Evolutionary conservation across 1,140 invertebrate species (phyloP), one percentile per base, ranked within the genome.

Genomic region (Papilio machaon): DNA sequence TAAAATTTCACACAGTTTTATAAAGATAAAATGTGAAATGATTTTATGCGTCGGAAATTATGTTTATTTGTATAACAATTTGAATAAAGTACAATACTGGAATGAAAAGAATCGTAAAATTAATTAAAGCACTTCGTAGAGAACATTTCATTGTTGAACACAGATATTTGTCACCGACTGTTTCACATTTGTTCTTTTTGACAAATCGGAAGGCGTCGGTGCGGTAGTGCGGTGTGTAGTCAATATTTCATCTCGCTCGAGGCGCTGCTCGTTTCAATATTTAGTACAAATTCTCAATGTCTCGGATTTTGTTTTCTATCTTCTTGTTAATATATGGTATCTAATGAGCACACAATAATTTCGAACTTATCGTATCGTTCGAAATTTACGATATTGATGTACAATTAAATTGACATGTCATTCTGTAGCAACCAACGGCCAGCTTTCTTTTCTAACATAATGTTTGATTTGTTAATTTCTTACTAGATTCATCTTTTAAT

Each of bases 171-270:
- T 67, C 64, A 67, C 8, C 60, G 19, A 30, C 64, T 67, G 58
- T 19, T 67, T 67, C 23, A 30, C 60, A 64, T 64, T 64, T 64
- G 60, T 64, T 64, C 60, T 64, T 64, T 64, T 64, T 64, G 60
- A 64, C 64, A 67, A 67, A 67, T 67, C 64, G 64, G 23, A 67
- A 60, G 19, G 60, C 60, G 19, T 30, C 60, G 23, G 23, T 64
- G 60, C 60, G 60, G 60, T 64, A 15, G 15, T 30, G 60, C 60
- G 60, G 60, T 64, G 19, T 30, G 23, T 64, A 64, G 60, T 30
- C 60, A 64, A 64, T 64, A 64, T 23, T 64, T 64, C 60, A 30
- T 64, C 19, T 30, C 9, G 60, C 60, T 64, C 60, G 60, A 58
- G 60, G 19, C 23, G n/a, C 38, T 43, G 38, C 60, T 58, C 23